Evolutionary conservation across 2,113 vertebrate species (phyloP).

Genomic region (Echinops telfairi): DNA sequence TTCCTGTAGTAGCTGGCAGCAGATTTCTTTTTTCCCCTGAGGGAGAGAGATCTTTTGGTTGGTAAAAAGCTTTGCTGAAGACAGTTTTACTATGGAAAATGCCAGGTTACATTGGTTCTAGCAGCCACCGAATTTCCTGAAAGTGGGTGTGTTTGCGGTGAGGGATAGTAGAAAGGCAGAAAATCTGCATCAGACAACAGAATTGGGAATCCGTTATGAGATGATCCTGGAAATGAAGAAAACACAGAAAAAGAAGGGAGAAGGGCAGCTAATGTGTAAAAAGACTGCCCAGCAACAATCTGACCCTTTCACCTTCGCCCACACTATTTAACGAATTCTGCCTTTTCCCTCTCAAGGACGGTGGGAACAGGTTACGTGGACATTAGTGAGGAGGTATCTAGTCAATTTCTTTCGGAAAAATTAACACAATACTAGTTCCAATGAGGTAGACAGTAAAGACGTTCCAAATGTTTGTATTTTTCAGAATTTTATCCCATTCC

Average conservation of each 20-base stretch:
- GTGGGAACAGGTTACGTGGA: neutral
- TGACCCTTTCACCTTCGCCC: neutral
- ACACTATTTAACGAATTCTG: neutral
- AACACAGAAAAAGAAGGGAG: neutral
- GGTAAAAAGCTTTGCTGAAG: neutral
- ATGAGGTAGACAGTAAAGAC: too few relatives aligned
- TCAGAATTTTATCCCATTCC: too few relatives aligned
- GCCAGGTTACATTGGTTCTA: neutral
- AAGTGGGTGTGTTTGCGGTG: neutral
- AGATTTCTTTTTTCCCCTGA: neutral
- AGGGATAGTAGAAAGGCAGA: rapidly evolving
- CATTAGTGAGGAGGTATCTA: neutral
- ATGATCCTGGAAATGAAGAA: neutral
- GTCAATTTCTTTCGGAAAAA: too few relatives aligned
- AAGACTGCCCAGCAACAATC: neutral
- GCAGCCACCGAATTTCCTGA: neutral
- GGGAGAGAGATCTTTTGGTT: neutral
- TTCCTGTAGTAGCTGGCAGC: neutral
- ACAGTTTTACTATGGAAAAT: neutral
- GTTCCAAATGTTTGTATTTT: too few relatives aligned
- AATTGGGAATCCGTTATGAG: neutral
- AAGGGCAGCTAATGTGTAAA: neutral
- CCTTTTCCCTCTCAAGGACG: neutral
- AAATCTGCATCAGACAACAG: neutral
- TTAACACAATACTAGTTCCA: too few relatives aligned